Evolutionary conservation across 2,113 vertebrate species (phyloP).

Genomic region (Silurus meridionalis): DNA sequence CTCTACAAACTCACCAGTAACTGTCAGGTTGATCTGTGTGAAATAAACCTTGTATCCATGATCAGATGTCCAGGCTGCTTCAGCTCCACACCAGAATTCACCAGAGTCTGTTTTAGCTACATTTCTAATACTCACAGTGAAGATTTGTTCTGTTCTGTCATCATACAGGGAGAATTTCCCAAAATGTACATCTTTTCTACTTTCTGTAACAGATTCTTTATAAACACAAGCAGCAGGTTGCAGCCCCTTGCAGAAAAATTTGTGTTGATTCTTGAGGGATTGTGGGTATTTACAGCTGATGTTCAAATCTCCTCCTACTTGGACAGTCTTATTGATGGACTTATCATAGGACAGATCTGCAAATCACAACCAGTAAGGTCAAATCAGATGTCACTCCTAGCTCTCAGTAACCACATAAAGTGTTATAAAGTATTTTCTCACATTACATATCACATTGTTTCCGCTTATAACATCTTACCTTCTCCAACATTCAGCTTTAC

Average conservation of each 20-base stretch:
- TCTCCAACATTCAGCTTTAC: not conserved
- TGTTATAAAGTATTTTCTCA: not conserved
- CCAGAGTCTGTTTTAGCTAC: no score
- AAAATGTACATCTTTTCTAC: not conserved
- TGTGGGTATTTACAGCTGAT: not conserved
- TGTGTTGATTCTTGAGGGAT: not conserved
- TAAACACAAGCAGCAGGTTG: not conserved
- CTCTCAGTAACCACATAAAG: no score
- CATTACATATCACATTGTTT: not conserved
- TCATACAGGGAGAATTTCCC: not conserved
- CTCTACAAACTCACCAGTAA: constrained; percentile 35
- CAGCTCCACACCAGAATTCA: no score
- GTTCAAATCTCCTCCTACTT: not conserved
- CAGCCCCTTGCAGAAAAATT: not conserved
- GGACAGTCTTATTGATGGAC: not conserved
- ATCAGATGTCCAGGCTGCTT: no score
- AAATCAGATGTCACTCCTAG: not conserved
- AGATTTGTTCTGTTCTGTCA: not conserved
- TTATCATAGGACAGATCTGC: not conserved
- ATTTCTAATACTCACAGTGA: no score
- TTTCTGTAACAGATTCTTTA: not conserved
- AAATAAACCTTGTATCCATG: no score
- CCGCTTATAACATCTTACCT: not conserved
- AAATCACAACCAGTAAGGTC: not conserved
- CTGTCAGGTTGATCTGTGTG: not conserved